Conservation (phyloP, 2,113 vertebrate genomes). For the Serilophus lunatus region DNA sequence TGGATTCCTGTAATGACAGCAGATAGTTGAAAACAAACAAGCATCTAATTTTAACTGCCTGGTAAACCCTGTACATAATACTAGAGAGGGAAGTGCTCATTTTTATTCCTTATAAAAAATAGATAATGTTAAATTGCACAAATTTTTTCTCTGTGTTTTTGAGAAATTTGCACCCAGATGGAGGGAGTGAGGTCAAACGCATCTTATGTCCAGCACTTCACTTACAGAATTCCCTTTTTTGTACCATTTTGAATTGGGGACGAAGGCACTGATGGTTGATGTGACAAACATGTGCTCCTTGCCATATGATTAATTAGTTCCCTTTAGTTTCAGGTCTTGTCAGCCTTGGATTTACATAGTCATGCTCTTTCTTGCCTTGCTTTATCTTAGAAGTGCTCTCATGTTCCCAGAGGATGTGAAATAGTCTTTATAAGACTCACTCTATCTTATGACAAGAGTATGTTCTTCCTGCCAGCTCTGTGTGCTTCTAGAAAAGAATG, state of each 20-base stretch:
- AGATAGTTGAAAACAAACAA: not conserved
- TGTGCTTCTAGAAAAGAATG: not conserved
- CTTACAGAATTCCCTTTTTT: not conserved
- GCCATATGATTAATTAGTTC: not conserved
- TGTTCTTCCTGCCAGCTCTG: not conserved
- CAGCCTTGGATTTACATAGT: not conserved
- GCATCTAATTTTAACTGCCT: accelerated
- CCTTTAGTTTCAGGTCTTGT: not conserved
- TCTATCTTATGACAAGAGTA: not conserved
- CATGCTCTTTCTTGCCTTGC: not conserved
- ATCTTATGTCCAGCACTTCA: not conserved
- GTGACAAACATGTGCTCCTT: not conserved
- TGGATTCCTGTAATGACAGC: not conserved
- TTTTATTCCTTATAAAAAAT: not conserved
- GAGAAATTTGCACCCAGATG: not conserved
- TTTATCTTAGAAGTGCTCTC: not conserved
- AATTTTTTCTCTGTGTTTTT: not conserved
- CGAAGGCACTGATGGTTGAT: not conserved
- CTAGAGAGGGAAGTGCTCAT: not conserved
- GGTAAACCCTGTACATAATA: not conserved
- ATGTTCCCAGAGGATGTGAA: not conserved
- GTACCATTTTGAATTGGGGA: not conserved
- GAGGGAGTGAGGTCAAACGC: not conserved
- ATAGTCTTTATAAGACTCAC: not conserved
- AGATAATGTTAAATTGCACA: not conserved